Evolutionary conservation across 2,888 invertebrate genomes (phyloP), one percentile per base, ranked within the genome.

Genomic region (Amphimallon solstitiale): DNA sequence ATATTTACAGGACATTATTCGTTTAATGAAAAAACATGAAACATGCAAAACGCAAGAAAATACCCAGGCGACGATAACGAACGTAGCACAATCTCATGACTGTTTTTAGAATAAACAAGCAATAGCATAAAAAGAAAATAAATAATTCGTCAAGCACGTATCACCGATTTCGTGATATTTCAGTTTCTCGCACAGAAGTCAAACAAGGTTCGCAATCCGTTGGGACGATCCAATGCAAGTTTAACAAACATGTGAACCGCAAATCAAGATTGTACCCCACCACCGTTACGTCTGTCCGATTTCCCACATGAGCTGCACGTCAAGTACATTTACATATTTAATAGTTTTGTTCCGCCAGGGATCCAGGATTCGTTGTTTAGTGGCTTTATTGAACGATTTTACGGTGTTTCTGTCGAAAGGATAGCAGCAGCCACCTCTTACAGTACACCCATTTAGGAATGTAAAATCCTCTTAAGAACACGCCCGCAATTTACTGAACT

Each of bases 261-360:
- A 69, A 69, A 69, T 68, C 69, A 68, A 65, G 69, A 68, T 64
- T 63, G 68, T 61, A 51, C 29, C 62, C 15, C 51, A 35, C 15
- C 51, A 35, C 15, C 10, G 62, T 62, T 37, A 62, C 51, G 66
- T 68, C 64, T n/a, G 15, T 51, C 14, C 69, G 68, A 68, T 71
- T 70, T 71, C 67, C 66, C 69, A 63, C 68, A 65, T 65, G 71
- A 68, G 56, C 60, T 56, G 52, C 68, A 63, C 68, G 65, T 66
- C 66, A 66, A 59, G 56, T 66, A 48, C 63, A 63, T 66, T 63
- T 66, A 61, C 66, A 66, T 66, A 66, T 66, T 66, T 66, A 66
- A 66, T 66, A 56, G 63, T 66, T 66, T 63, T 59, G 65, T 59
- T 62, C 54, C 54, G 23, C 38, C 21, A 37, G 61, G 49, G 37